Evolutionary conservation across 2,888 invertebrate genomes (phyloP), one percentile per base, ranked within the genome.

Genomic region (Caenorhabditis virilis): DNA sequence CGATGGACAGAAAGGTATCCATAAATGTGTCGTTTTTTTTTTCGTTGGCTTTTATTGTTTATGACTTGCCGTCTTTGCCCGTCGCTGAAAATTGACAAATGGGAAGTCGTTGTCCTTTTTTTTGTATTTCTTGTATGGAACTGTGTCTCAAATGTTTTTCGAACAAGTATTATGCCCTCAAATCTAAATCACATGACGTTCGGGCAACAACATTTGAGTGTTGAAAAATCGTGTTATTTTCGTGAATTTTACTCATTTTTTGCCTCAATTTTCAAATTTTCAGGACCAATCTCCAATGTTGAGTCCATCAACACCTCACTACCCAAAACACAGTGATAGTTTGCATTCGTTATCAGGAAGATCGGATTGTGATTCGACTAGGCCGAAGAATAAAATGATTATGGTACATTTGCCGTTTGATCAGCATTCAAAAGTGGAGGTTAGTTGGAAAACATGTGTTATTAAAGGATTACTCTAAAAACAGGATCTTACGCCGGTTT

Each of bases 361-460:
- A 20, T 25, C 56, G 20, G 56, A 59, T 23, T 30, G 38, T 22
- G 56, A 66, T n/a, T 53, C 45, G 11, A 48, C 48, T 2, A 60
- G 46, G 18, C 51, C 53, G 41, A 68, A 57, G 16, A 56, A 59
- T 55, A 66, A 70, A 45, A 58, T 80, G 53, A 72, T 83, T 42
- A 65, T 72, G 45, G 71, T 82, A 7, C 80, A 83, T 69, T 68
- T 82, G 42, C 82, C 82, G 15, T 82, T 83, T 54, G 77, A 76
- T 49, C 81, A 80, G 58, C 82, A 82, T 52, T 80, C 79, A 11
- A 75, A 71, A 43, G 63, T 81, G n/a, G 76, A 77, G 62, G 78
- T 79, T 6, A 39, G 54, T 13, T 41, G 4, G 20, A 16, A 20
- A 16, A 20, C n/a, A 20, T 41, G 41, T 41, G 6, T 7, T 18